A percentile compares a stretch with the other conserved stretches of the same genome.
Evolutionary conservation across 2,888 invertebrate genomes (phyloP).

Genomic region (Punctoribates punctum): DNA sequence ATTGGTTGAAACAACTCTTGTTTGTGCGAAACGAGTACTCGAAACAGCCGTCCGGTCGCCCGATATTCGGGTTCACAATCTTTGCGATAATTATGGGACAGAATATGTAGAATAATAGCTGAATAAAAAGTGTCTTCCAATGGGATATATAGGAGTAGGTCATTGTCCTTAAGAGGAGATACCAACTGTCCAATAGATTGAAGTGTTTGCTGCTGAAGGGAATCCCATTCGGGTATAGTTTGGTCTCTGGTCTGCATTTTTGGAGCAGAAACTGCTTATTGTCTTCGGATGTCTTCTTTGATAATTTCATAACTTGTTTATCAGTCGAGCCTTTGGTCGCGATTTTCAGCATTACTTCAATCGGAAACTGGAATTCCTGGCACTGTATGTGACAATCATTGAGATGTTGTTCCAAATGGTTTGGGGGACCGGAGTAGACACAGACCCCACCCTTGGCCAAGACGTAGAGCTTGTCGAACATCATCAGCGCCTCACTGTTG

Average conservation of each 20-base stretch:
- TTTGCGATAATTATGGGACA: conserved; percentile 25
- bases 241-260: neutral
- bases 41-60: conserved; percentile 8
- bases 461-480: conserved; percentile 20
- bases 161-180: conserved; percentile 22
- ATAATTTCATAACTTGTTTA: conserved; percentile 6
- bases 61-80: conserved; percentile 15
- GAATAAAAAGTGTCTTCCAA: conserved; percentile 7
- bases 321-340: neutral
- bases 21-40: conserved; percentile 4
- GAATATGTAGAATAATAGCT: conserved; percentile 13
- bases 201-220: conserved; percentile 11
- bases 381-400: conserved; percentile 19
- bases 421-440: neutral
- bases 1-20: conserved; percentile 15
- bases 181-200: conserved; percentile 18
- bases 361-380: neutral
- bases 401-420: neutral
- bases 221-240: conserved; percentile 26
- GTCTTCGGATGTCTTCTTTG: conserved; percentile 2
- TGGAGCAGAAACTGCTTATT: neutral
- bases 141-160: neutral
- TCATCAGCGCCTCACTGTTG: conserved; percentile 10
- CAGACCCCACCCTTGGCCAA: conserved; percentile 20
- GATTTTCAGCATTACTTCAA: conserved; percentile 19